These are phyloP conservation scores for Craniophora ligustri DNA, from an alignment of 2,888 invertebrate species.

Conservation along the genomic window DNA sequence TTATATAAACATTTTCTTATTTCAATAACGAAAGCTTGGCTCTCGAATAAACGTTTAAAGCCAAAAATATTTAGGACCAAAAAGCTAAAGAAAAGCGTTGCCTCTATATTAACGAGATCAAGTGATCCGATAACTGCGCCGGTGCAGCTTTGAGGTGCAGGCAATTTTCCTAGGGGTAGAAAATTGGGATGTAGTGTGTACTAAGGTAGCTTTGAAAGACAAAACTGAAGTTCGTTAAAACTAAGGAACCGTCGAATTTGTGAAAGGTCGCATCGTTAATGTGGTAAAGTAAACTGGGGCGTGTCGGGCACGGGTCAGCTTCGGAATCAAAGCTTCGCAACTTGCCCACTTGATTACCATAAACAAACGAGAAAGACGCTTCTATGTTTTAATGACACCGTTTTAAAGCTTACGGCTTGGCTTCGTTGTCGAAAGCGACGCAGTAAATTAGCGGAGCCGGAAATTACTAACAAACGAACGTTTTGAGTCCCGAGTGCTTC, in stretches of 20 bases:
- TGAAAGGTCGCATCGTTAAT: slow-evolving; percentile 73
- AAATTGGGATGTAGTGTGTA: slow-evolving; percentile 60
- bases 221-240: slow-evolving; percentile 70
- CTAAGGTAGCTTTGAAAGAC: slow-evolving; percentile 67
- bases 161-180: slow-evolving; percentile 57
- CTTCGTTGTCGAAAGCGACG: slow-evolving; percentile 55
- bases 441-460: slow-evolving; percentile 63
- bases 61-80: slow-evolving; percentile 48
- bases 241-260: slow-evolving; percentile 73
- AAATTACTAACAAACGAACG: slow-evolving; percentile 57
- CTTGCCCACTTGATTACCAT: slow-evolving; percentile 86
- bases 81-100: slow-evolving; percentile 52
- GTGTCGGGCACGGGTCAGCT: slow-evolving; percentile 67
- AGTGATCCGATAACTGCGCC: slow-evolving; percentile 60
- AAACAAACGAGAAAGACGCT: slow-evolving; percentile 85
- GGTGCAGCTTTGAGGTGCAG: slow-evolving; percentile 60
- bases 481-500: slow-evolving; percentile 34
- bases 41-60: slow-evolving; percentile 24
- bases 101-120: slow-evolving; percentile 63
- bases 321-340: slow-evolving; percentile 82
- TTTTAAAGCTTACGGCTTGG: slow-evolving; percentile 72
- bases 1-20: slow-evolving; percentile 40
- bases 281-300: slow-evolving; percentile 79
- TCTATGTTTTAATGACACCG: slow-evolving; percentile 81
- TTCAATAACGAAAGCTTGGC: slow-evolving; percentile 35